Evolutionary conservation across 35 echinoderm and acorn worm species (phyloP).

Genomic region (Acanthaster planci): DNA sequence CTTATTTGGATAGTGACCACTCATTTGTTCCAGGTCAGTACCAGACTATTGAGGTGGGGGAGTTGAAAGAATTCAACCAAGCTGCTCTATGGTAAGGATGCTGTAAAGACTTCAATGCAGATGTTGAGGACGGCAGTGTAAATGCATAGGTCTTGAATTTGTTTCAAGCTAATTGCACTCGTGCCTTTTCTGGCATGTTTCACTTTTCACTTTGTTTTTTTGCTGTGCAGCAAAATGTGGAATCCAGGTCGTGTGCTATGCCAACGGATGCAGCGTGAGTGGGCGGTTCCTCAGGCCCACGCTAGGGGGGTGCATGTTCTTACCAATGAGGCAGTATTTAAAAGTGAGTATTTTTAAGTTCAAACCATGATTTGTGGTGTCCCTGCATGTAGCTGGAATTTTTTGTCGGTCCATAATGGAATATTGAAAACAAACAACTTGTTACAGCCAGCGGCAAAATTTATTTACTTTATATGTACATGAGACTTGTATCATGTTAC

Average conservation of each 20-base stretch:
- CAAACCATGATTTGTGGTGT: not conserved
- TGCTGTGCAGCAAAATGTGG: conserved; percentile 66
- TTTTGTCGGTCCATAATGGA: not conserved
- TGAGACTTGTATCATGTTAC: too few relatives aligned
- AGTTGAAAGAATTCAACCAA: conserved; percentile 88
- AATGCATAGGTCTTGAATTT: too few relatives aligned
- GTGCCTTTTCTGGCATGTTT: not conserved
- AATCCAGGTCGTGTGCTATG: conserved; percentile 78
- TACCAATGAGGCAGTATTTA: conserved; percentile 98
- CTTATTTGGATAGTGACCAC: not conserved
- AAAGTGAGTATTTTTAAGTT: conserved; percentile 58
- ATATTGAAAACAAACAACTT: not conserved
- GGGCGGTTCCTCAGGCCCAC: conserved; percentile 72
- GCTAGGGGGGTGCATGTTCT: conserved; percentile 84
- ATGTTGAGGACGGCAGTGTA: not conserved
- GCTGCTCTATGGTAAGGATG: conserved; percentile 58
- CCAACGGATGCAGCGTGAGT: conserved; percentile 75
- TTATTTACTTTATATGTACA: too few relatives aligned
- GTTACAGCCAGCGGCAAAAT: not conserved
- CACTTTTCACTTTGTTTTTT: not conserved
- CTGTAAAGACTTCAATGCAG: too few relatives aligned
- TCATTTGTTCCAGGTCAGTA: conserved; percentile 64
- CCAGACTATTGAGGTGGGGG: conserved; percentile 81
- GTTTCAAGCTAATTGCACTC: not conserved
- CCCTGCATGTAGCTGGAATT: not conserved